phyloP scores from a whole-genome alignment of 2,797 vertebrate genomes.

The Dromococcyx pavoninus region DNA sequence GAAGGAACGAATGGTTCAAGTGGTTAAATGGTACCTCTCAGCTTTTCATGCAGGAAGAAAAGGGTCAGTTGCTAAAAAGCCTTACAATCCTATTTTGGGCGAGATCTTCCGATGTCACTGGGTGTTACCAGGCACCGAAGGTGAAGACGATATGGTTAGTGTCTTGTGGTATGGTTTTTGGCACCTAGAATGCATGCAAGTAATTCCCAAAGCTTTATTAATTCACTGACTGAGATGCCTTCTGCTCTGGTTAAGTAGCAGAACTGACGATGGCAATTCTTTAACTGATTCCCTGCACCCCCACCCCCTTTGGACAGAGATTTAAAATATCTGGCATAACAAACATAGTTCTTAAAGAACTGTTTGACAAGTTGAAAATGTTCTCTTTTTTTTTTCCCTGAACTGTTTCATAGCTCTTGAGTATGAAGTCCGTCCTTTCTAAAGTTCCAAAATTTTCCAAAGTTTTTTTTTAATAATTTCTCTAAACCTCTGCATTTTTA shows the following conservation, averaged over 20 bases:
- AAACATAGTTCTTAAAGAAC: not conserved
- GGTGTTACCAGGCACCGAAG: slow-evolving; percentile 85
- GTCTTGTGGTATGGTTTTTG: not conserved
- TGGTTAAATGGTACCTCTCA: slow-evolving; percentile 98
- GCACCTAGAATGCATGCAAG: not conserved
- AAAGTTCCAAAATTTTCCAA: not conserved
- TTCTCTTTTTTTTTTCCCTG: not conserved
- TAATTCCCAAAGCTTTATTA: not conserved
- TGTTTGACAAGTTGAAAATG: not conserved
- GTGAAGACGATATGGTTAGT: slow-evolving; percentile 84
- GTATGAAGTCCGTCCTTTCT: not conserved
- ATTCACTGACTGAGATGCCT: not conserved
- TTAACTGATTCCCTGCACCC: not conserved
- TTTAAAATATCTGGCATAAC: not conserved
- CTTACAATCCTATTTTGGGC: slow-evolving; percentile 97
- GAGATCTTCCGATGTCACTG: slow-evolving; percentile 98
- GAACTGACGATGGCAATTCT: not conserved
- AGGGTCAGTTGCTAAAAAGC: slow-evolving; percentile 98
- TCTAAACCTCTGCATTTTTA: not conserved
- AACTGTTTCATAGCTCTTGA: not conserved
- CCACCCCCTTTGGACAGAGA: not conserved
- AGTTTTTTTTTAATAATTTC: not conserved
- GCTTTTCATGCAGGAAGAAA: slow-evolving; percentile 98
- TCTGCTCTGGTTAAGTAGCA: not conserved
- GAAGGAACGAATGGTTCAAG: slow-evolving; percentile 93